Conservation (phyloP, 1,140 invertebrate species). For the Eurosta solidaginis region DNA sequence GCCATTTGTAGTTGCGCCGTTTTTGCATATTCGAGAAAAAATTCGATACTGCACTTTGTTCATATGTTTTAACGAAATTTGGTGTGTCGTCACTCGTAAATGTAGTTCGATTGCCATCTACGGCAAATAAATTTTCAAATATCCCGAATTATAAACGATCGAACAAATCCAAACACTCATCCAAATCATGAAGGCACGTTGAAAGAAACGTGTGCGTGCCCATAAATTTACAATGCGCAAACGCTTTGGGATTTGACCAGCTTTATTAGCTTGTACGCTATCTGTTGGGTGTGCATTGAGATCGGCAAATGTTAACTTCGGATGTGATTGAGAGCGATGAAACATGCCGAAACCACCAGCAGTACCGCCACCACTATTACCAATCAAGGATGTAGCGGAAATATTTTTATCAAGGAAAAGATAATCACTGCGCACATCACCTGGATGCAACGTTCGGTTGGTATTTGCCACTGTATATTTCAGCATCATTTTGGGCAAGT, state of each 20-base stretch:
- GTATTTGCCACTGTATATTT: constrained; percentile 39
- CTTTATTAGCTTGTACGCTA: constrained; percentile 32
- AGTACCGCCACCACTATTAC: background rate
- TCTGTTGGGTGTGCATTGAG: constrained; percentile 19
- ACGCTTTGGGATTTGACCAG: constrained; percentile 75
- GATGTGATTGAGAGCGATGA: constrained; percentile 75
- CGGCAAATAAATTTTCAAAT: constrained; percentile 71
- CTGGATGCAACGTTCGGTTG: constrained; percentile 42
- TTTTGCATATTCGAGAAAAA: constrained; percentile 43
- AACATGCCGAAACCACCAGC: constrained; percentile 48
- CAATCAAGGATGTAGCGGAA: background rate
- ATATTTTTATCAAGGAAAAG: constrained; percentile 44
- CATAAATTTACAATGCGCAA: constrained; percentile 91
- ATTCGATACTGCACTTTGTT: constrained; percentile 49
- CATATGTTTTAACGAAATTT: constrained; percentile 43
- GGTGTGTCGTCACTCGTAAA: constrained; percentile 45
- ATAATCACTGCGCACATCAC: constrained; percentile 43
- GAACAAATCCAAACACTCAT: constrained; percentile 92
- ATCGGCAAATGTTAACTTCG: constrained; percentile 69
- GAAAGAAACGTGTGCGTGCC: constrained; percentile 90
- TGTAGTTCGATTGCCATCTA: constrained; percentile 47
- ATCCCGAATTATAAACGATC: constrained; percentile 86
- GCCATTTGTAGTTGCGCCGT: constrained; percentile 24
- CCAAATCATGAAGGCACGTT: constrained; percentile 89
- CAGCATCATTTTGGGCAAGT: constrained; percentile 61